Evolutionary conservation across 2,113 vertebrate species (phyloP).

Genomic region (Carettochelys insculpta): DNA sequence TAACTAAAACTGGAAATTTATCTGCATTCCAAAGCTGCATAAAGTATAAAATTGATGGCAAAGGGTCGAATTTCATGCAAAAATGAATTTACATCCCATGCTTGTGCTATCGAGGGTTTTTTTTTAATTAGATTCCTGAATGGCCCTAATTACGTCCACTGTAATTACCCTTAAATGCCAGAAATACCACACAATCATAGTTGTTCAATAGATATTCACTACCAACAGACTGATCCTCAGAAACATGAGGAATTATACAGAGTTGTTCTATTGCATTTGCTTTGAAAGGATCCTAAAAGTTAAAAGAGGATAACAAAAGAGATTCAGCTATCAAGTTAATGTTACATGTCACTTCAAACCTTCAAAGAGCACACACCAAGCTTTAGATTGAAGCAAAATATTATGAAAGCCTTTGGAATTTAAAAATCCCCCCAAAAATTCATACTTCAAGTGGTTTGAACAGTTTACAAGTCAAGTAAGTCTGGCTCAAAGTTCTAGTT

Average conservation of each 20-base stretch:
- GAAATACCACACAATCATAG: neutral
- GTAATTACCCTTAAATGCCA: neutral
- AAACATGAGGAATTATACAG: neutral
- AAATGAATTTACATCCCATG: slow-evolving; percentile 13
- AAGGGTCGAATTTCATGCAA: neutral
- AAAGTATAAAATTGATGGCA: neutral
- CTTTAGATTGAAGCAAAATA: neutral
- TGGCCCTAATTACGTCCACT: neutral
- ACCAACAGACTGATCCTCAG: slow-evolving; percentile 44
- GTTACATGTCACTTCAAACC: neutral
- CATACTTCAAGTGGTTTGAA: neutral
- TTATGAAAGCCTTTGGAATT: neutral
- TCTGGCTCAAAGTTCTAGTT: neutral
- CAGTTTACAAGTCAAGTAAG: neutral
- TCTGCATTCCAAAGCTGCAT: neutral
- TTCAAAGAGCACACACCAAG: neutral
- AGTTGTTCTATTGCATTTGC: neutral
- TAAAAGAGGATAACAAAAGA: neutral
- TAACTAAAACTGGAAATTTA: neutral
- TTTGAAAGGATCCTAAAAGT: neutral
- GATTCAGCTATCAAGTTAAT: neutral
- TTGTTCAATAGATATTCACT: slow-evolving; percentile 47
- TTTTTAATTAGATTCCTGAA: neutral
- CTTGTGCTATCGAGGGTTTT: neutral
- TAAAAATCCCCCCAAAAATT: neutral